Percentiles rank a stretch among this genome's conserved stretches.
phyloP scores from a whole-genome alignment of 2,113 vertebrate genomes.

The Pelobates fuscus region DNA sequence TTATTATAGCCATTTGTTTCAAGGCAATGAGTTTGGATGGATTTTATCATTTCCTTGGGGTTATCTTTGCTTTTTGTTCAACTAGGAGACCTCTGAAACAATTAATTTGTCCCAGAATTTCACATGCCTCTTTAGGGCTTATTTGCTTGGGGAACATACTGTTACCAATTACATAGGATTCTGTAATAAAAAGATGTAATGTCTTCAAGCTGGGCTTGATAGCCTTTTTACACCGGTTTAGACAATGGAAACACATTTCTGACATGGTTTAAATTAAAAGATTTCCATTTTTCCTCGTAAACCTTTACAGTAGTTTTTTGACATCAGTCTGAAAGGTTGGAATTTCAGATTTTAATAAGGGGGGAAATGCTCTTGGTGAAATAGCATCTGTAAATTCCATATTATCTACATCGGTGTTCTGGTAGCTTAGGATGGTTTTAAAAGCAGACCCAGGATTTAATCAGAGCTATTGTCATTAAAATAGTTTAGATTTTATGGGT shows the following conservation, averaged over 20 bases:
- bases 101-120: constrained; percentile 29
- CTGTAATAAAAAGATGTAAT: constrained; percentile 58
- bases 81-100: constrained; percentile 36
- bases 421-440: constrained; percentile 9
- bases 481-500: constrained; percentile 22
- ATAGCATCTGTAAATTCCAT: constrained; percentile 24
- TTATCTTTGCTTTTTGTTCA: background rate
- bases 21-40: constrained; percentile 1
- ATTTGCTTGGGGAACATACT: constrained; percentile 48
- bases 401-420: constrained; percentile 5
- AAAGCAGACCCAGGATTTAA: constrained; percentile 21
- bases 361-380: constrained; percentile 51
- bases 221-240: constrained; percentile 50
- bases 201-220: constrained; percentile 55
- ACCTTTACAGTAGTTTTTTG: constrained; percentile 67
- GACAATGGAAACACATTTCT: constrained; percentile 65
- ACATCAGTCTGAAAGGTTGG: constrained; percentile 62
- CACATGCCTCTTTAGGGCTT: constrained; percentile 1
- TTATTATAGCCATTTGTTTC: background rate
- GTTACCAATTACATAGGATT: constrained; percentile 51
- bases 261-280: constrained; percentile 68
- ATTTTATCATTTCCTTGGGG: constrained; percentile 26
- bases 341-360: constrained; percentile 61
- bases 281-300: constrained; percentile 65
- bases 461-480: constrained; percentile 39